These are phyloP conservation scores for Mus spretus DNA, from an alignment of 2,797 vertebrate species.

Conservation along the genomic window DNA sequence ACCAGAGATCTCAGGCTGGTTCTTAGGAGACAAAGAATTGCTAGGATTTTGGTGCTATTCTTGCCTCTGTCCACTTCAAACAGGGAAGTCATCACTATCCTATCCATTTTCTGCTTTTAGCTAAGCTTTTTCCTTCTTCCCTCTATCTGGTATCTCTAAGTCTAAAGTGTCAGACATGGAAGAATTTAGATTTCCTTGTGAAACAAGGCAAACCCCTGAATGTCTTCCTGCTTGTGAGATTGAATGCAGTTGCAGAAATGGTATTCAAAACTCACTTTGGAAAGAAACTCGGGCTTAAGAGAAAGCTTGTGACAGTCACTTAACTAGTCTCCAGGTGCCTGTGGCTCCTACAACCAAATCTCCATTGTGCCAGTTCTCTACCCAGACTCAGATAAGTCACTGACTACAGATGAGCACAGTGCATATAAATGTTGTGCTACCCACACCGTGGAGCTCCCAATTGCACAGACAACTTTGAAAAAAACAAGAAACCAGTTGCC, in stretches of 20 bases:
- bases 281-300: slow-evolving; percentile 21
- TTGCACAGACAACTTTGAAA: neutral
- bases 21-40: neutral
- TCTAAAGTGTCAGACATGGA: neutral
- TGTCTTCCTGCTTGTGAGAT: neutral
- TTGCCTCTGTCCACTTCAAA: neutral
- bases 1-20: neutral
- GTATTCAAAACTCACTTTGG: slow-evolving; percentile 10
- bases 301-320: neutral
- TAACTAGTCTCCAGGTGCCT: neutral
- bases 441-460: neutral
- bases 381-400: slow-evolving; percentile 32
- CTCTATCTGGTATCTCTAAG: neutral
- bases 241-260: neutral
- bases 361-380: neutral
- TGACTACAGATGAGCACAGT: neutral
- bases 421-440: neutral
- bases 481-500: neutral
- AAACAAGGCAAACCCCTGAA: neutral
- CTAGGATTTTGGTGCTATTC: neutral
- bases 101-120: slow-evolving; percentile 23
- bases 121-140: neutral
- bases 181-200: neutral
- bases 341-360: neutral
- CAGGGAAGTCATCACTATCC: neutral